Percentiles rank a stretch among this genome's conserved stretches.
Evolutionary conservation across 2,113 vertebrate genomes (phyloP).

Genomic region (Donacobius atricapilla): DNA sequence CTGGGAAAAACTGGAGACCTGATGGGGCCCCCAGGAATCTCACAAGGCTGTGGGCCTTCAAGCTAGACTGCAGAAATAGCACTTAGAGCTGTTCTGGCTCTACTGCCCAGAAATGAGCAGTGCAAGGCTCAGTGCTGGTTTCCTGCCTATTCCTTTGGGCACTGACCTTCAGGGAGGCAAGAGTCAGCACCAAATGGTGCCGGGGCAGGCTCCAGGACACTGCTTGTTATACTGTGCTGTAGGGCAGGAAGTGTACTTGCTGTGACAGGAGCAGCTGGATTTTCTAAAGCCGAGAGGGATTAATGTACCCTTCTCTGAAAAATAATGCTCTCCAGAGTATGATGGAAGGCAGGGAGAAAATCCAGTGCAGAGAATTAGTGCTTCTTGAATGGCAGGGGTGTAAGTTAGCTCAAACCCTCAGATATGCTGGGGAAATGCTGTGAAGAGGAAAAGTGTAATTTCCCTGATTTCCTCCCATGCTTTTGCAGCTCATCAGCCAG

Average conservation of each 20-base stretch:
- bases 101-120: not conserved
- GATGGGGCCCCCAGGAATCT: not conserved
- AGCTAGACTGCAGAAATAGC: not conserved
- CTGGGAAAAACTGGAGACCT: not conserved
- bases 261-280: not conserved
- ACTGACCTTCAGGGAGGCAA: not conserved
- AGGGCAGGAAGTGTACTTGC: not conserved
- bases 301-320: not conserved
- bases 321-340: not conserved
- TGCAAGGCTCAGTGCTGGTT: not conserved
- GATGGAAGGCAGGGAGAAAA: not conserved
- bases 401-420: not conserved
- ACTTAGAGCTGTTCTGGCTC: not conserved
- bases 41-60: not conserved
- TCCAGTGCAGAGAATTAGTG: not conserved
- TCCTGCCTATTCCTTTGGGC: not conserved
- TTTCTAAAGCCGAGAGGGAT: not conserved
- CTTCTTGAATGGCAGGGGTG: not conserved
- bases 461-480: not conserved
- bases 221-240: not conserved
- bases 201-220: not conserved
- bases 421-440: not conserved
- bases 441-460: not conserved
- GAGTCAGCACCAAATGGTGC: not conserved
- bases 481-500: conserved; percentile 88